Base-by-base conservation (phyloP, 2,888 invertebrate species). In the Kryphioiulus occultus region DNA sequence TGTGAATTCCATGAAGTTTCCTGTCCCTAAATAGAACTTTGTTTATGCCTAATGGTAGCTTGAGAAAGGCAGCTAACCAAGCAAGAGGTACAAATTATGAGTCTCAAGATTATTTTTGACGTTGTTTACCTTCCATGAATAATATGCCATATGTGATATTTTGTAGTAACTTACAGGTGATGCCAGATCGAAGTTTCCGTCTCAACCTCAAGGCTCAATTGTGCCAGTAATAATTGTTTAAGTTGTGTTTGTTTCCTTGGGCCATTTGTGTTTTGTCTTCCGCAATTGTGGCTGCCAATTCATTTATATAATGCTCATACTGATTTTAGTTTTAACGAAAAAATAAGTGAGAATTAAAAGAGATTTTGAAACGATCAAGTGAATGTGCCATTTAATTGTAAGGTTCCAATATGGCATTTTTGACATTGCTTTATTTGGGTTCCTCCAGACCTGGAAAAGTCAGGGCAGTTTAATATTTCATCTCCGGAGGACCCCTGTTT, bases 121-220 rank as follows among this genome's bases (percentile, higher is more conserved):
- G 22, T 59, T 47, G 47, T 47, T 59, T n/a, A 19, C 22, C 59
- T 59, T n/a, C 22, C 53, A n/a, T 59, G 59, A 59, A 22, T 59
- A n/a, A 59, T 59, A 59, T 59, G 59, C n/a, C 59, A n/a, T 59
- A 59, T 59, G 59, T 59, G 59, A 59, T 59, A 59, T 59, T 59
- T 59, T 59, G 59, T 59, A 59, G 22, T 22, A 59, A 59, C 59
- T 59, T 59, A 22, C 4, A n/a, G 59, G 19, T 59, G 22, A 59
- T 59, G 59, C 59, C 59, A 59, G 59, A 59, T n/a, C 59, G 59
- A 59, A 53, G 19, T 59, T 59, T 59, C 47, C 22, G 59, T 59
- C 59, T 59, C 59, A n/a, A 59, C 19, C 59, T 59, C 59, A 59
- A 59, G 59, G 59, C 59, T 59, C 59, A 59, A n/a, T 59, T 59